Evolutionary conservation across 2,797 vertebrate genomes (phyloP).

Genomic region (Periparus ater): DNA sequence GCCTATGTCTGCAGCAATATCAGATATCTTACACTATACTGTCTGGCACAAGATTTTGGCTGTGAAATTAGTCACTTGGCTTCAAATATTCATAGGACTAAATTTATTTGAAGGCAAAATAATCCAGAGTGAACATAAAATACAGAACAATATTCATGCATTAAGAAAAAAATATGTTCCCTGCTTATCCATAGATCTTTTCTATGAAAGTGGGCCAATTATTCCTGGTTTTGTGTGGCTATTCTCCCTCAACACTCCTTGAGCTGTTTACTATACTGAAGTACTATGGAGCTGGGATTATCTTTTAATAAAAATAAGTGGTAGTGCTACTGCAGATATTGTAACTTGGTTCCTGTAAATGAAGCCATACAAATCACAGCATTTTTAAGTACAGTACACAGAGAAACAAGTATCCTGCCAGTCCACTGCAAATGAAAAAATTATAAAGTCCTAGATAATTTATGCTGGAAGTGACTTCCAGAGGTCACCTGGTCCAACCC

Average conservation of each 20-base stretch:
- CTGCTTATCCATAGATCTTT: neutral
- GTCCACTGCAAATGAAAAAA: neutral
- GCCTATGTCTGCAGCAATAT: neutral
- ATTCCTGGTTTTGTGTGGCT: neutral
- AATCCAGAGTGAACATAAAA: neutral
- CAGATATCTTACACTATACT: neutral
- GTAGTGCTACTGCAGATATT: neutral
- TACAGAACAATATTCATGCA: neutral
- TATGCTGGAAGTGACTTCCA: neutral
- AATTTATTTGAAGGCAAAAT: slow-evolving; percentile 39
- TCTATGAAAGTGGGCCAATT: neutral
- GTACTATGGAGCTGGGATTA: neutral
- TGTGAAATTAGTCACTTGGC: slow-evolving; percentile 35
- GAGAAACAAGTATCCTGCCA: neutral
- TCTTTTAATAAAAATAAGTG: neutral
- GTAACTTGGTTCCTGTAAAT: neutral
- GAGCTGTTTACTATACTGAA: neutral
- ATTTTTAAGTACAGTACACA: neutral
- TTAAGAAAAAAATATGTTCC: neutral
- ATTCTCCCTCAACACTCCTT: neutral
- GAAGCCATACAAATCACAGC: neutral
- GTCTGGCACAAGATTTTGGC: slow-evolving; percentile 36
- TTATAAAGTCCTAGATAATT: neutral
- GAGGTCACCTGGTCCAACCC: neutral
- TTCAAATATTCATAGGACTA: slow-evolving; percentile 19